These are phyloP conservation scores for Sphaeridia pumilis DNA, from an alignment of 2,888 invertebrate species.

Conservation along the genomic window DNA sequence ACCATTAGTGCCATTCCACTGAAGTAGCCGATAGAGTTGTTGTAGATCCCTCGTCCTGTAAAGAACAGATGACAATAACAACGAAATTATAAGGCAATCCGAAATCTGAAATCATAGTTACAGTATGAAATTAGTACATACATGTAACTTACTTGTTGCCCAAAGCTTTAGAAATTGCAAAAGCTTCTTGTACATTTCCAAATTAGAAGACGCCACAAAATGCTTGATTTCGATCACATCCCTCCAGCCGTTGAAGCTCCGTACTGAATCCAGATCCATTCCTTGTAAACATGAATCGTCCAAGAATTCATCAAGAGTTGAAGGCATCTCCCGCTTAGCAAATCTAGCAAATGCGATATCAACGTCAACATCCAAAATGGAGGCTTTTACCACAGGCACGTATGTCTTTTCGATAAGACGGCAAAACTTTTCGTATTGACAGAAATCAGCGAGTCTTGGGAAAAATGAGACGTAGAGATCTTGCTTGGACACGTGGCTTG, in stretches of 20 bases:
- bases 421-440: not conserved
- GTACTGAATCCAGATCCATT: constrained; percentile 5
- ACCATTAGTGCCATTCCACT: constrained; percentile 5
- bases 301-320: not conserved
- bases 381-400: constrained; percentile 5
- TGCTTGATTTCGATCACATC: not conserved
- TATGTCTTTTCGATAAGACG: constrained; percentile 1
- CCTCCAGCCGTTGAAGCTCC: constrained; percentile 4
- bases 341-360: constrained; percentile 7
- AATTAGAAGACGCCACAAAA: not conserved
- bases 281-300: not conserved
- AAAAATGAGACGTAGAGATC: not conserved
- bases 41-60: constrained; percentile 6
- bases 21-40: constrained; percentile 7
- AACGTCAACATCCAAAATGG: not conserved
- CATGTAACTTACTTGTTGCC: constrained; percentile 4
- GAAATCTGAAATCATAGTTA: too few relatives aligned
- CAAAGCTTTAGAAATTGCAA: constrained; percentile 3
- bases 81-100: too few relatives aligned
- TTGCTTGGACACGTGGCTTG: not conserved
- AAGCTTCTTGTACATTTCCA: not conserved
- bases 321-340: not conserved
- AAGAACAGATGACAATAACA: too few relatives aligned
- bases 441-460: not conserved
- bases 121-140: too few relatives aligned